Evolutionary conservation across 2,888 invertebrate species (phyloP), one percentile per base, ranked within the genome.

Genomic region (Eupsilia transversa): DNA sequence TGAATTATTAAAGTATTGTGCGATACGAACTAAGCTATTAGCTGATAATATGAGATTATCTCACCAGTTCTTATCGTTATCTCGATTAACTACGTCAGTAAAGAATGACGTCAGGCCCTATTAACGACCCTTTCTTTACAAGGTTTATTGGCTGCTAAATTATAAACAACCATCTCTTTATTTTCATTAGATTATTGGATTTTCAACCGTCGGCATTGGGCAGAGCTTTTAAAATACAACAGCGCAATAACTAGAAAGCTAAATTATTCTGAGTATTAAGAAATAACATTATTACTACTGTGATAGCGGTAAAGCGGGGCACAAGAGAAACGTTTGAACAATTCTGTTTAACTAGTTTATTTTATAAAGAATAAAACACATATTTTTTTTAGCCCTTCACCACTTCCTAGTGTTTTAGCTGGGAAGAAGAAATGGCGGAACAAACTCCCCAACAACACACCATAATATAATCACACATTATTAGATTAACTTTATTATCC

Each of bases 31-130:
- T 38, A 35, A n/a, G 27, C 20, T 38, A 52, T 52, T 30, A 49
- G 30, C 17, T 76, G 80, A 74, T 76, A 80, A 27, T 54, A 17
- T 23, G 14, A 33, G 43, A 30, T 41, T 54, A 60, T 60, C 52
- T 60, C 41, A 52, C 9, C n/a, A 20, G n/a, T 38, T 33, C 43
- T 52, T 72, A 76, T 79, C 73, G 54, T 46, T 33, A 54, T 27
- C 33, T 61, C 38, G 33, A 80, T 76, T 38, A 73, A 38, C 14
- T 76, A 76, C 79, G 60, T 76, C 73, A 71, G 17, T 33, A 27
- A 23, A 14, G 20, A 52, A 59, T 72, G 27, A 43, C 41, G 59
- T 79, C 4, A 52, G 17, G 41, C 12, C 1, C 12, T 14, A 70
- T 72, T 72, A 23, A 6, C 2, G 7, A 56, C 35, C 6, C 33